Conservation (phyloP, 1,140 invertebrate genomes). For the Trichonephila clavata region DNA sequence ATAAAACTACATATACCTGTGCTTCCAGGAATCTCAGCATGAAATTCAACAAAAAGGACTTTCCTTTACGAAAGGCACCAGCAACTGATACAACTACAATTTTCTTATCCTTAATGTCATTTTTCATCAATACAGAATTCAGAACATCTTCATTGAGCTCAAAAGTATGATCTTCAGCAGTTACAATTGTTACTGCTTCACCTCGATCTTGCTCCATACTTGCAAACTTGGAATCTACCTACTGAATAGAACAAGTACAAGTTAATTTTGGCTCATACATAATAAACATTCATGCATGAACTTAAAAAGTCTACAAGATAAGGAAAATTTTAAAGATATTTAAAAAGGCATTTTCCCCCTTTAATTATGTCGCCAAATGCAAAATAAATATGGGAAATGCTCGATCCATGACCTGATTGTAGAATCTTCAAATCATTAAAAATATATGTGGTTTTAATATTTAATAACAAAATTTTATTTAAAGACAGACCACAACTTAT, state of each 20-base stretch:
- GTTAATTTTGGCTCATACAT: neutral
- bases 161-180: constrained; percentile 94
- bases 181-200: constrained; percentile 90
- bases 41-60: constrained; percentile 95
- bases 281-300: no score
- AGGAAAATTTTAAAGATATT: neutral
- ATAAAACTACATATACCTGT: constrained; percentile 81
- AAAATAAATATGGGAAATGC: neutral
- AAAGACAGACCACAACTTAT: neutral
- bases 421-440: neutral
- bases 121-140: constrained; percentile 89
- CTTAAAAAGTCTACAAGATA: neutral
- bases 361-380: neutral
- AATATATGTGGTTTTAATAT: neutral
- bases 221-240: neutral
- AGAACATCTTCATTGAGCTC: constrained; percentile 94
- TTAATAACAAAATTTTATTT: neutral
- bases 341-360: neutral
- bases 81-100: constrained; percentile 96
- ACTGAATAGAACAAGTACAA: neutral
- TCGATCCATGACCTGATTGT: neutral
- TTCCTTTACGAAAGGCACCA: constrained; percentile 98
- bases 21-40: constrained; percentile 92
- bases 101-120: constrained; percentile 88
- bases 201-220: constrained; percentile 73